Evolutionary conservation across 1,140 invertebrate species (phyloP).

Genomic region (Diprion similis): DNA sequence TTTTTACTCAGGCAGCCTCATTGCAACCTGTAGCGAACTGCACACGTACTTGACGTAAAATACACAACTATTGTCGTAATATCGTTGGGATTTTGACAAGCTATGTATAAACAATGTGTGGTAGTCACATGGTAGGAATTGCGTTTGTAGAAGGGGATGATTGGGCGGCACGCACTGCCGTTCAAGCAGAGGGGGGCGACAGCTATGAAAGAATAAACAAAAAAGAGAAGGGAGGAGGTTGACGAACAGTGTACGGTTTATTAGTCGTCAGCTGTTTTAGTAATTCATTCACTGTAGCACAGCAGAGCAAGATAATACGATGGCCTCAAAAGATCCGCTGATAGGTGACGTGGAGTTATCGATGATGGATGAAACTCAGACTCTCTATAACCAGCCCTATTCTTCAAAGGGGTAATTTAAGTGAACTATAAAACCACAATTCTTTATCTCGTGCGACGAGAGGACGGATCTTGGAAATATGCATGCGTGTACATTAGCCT

Average conservation of each 20-base stretch:
- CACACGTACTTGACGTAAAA: no score
- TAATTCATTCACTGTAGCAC: neutral
- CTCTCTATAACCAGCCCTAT: neutral
- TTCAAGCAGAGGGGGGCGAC: neutral
- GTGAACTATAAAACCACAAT: no score
- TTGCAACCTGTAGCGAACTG: neutral
- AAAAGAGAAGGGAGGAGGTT: neutral
- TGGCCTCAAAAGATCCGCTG: slow-evolving; percentile 1
- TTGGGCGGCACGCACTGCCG: no score
- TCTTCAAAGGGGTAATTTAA: slow-evolving; percentile 4
- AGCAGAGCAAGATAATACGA: neutral
- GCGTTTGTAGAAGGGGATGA: neutral
- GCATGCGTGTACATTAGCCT: neutral
- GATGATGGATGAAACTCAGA: neutral
- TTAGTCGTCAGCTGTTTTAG: neutral
- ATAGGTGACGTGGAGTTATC: neutral
- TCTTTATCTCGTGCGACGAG: no score
- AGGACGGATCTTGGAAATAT: neutral
- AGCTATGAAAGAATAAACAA: neutral
- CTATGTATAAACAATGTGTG: no score
- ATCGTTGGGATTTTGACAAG: no score
- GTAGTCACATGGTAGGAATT: neutral
- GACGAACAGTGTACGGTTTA: neutral
- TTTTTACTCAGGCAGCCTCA: no score
- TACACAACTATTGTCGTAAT: no score